Conservation (phyloP, 2,797 vertebrate species). For the Acipenser ruthenus region DNA sequence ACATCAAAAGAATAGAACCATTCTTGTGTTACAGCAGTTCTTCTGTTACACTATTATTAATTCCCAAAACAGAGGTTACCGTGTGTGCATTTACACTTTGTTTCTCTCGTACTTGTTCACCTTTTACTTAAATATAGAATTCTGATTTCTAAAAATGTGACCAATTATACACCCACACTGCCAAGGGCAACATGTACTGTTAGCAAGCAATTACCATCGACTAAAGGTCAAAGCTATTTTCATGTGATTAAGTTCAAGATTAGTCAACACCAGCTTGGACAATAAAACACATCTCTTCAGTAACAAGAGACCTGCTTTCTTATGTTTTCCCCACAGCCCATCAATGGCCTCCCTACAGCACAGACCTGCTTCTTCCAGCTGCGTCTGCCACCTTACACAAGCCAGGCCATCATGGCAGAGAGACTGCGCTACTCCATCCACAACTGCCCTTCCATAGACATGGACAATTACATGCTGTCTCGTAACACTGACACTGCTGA, state of each 20-base stretch:
- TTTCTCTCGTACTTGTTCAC: too few relatives aligned
- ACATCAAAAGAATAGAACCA: too few relatives aligned
- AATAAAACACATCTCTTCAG: background rate
- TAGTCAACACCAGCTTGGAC: too few relatives aligned
- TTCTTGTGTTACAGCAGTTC: too few relatives aligned
- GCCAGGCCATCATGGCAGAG: conserved; percentile 62
- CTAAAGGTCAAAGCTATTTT: background rate
- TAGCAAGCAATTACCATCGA: background rate
- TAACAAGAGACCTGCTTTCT: background rate
- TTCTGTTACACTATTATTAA: too few relatives aligned
- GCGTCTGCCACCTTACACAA: conserved; percentile 67
- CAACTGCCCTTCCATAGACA: conserved; percentile 75
- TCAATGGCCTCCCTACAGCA: conserved; percentile 69
- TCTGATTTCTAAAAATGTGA: too few relatives aligned
- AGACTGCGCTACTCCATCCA: conserved; percentile 73
- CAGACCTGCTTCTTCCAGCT: conserved; percentile 79
- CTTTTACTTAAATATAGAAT: too few relatives aligned
- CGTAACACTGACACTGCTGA: conserved; percentile 66
- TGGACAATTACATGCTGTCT: conserved; percentile 78
- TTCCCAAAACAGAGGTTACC: too few relatives aligned
- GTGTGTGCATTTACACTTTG: too few relatives aligned
- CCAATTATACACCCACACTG: too few relatives aligned
- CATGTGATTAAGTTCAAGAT: background rate
- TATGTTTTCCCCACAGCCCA: conserved; percentile 40
- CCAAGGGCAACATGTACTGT: too few relatives aligned